These are phyloP conservation scores for Clarias macrocephalus DNA, from an alignment of 2,113 vertebrate genomes.

Conservation along the genomic window DNA sequence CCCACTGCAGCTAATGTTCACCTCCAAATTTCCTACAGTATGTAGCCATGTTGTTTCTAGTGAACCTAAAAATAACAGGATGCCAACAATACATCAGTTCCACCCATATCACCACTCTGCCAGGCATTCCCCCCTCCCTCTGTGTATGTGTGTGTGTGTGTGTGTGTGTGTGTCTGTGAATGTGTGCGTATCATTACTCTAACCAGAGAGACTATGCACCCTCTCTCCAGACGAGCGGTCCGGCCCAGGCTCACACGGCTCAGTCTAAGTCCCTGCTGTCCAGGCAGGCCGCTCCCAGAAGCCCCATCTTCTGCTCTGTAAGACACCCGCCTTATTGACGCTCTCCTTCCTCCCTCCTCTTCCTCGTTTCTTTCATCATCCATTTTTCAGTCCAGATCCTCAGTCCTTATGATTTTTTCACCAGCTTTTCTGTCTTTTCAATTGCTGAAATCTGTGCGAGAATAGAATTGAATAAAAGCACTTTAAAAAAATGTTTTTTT, in stretches of 20 bases:
- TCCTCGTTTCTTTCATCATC: not conserved
- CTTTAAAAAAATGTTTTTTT: conserved; percentile 21
- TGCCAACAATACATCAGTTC: conserved; percentile 5
- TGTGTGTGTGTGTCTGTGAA: not conserved
- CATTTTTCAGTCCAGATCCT: not conserved
- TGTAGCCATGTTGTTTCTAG: not conserved
- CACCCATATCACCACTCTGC: conserved; percentile 14
- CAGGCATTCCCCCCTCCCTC: not conserved
- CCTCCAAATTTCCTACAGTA: not conserved
- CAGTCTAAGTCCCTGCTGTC: conserved; percentile 70
- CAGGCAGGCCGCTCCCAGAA: conserved; percentile 75
- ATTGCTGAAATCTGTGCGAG: not conserved
- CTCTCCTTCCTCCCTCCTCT: conserved; percentile 33
- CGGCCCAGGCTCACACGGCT: conserved; percentile 72
- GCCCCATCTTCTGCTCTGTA: conserved; percentile 76
- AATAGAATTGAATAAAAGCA: not conserved
- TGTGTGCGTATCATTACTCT: conserved; percentile 30
- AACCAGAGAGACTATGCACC: conserved; percentile 55
- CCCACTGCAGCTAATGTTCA: not conserved
- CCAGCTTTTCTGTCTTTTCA: conserved; percentile 35
- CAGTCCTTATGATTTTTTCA: conserved; percentile 23
- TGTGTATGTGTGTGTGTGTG: not conserved
- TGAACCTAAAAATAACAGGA: not conserved
- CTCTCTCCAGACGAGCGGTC: conserved; percentile 73
- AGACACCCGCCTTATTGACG: conserved; percentile 65